Evolutionary conservation across 1,140 invertebrate species (phyloP), one percentile per base, ranked within the genome.

Genomic region (Drosophila serrata): DNA sequence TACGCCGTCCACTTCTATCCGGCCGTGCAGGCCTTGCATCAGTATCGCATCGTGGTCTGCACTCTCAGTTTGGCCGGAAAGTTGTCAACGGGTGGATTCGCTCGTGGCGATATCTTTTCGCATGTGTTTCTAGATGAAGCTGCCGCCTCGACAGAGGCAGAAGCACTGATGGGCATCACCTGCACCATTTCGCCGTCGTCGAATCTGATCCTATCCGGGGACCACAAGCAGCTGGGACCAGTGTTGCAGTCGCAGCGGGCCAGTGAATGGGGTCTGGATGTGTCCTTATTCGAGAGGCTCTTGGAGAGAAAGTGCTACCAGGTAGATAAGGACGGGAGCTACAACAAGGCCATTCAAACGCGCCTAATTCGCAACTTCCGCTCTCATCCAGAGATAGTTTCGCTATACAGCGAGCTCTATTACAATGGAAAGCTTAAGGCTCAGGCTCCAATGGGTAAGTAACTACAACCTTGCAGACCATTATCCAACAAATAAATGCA

Each of bases 81-180:
- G 42, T 87, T 99, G 8, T 95, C 95, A 58, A 94, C 94, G 15
- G 94, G 94, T 1, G 94, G 97, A 42, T 94, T 95, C 8, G 93
- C 93, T 37, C 29, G 55, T 9, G n/a, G 62, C 7, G 60, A 73
- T 40, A 96, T 98, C 4, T 92, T 90, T 91, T 95, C 95, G 27
- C 96, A 97, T 91, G 93, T 97, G 46, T 97, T 98, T 91, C 95
- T 98, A 65, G 97, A 98, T 93, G 97, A 98, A 93, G 96, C 96
- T 22, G 97, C 97, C 15, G 97, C 98, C 88, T 95, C 96, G 1
- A 95, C 94, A 2, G 97, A 98, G 93, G 95, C 97, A 3, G 96
- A 97, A 77, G 93, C 94, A 7, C 84, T 97, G 48, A 95, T 97
- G 82, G 95, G 96, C 6, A 86, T 95, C n/a, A 84, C 93, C 64